Evolutionary conservation across 2,113 vertebrate species (phyloP), one percentile per base, ranked within the genome.

Genomic region (Scomber japonicus): DNA sequence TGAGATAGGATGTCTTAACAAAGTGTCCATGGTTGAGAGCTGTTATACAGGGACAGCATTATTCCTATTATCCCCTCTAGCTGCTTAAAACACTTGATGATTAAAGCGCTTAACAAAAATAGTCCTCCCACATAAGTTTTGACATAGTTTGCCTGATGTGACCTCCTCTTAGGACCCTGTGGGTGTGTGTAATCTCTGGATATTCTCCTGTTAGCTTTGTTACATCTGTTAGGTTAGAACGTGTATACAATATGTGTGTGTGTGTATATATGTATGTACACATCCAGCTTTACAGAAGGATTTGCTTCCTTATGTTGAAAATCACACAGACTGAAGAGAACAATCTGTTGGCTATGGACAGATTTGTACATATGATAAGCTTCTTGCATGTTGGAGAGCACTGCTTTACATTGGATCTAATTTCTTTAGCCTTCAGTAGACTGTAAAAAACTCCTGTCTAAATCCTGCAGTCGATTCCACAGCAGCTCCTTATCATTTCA

Each of bases 381-480:
- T 48, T 55, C 8, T 12, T 57, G 27, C 19, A 16, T 24, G 24
- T 16, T 51, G 4, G n/a, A 14, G 12, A 56, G 21, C 6, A 16
- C 11, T 4, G 21, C 21, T 13, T 62, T 51, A 44, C 30, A 30
- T 78, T 59, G 9, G 46, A 64, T 54, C 59, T 60, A 60, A 17
- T 31, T 12, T 78, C 17, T 64, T 78, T 78, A 73, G 49, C 63
- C 80, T 54, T 79, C 54, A 57, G 64, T 68, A 68, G 45, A 71
- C 50, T 30, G 44, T 24, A 69, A 27, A 75, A 78, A 54, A 57
- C 49, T 46, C 86, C 71, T 80, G 75, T 54, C 62, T 86, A 19
- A 67, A 45, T 81, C 78, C 16, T 40, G 60, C 83, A 84, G 78
- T 86, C 8, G 31, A 86, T 86, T 84, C 65, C 78, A 72, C 81